Conservation (phyloP, 2,888 invertebrate species). For the Homarus gammarus region DNA sequence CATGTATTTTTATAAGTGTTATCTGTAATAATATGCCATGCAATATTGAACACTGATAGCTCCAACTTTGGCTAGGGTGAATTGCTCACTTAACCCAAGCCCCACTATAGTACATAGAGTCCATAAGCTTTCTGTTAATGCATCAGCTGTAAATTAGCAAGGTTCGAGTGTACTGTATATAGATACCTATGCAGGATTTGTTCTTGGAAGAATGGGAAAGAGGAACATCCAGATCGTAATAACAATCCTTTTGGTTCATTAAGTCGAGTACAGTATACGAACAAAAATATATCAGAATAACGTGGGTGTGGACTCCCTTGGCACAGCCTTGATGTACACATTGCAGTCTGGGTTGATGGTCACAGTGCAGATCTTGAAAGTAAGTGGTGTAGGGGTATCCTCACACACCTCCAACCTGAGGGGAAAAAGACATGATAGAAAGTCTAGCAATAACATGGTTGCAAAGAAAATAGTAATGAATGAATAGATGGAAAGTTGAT, state of each 20-base stretch:
- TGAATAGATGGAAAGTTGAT: not conserved
- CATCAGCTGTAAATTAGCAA: too few relatives aligned
- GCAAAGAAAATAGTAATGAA: not conserved
- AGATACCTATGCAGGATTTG: not conserved
- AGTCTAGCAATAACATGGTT: not conserved
- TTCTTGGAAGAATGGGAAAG: not conserved
- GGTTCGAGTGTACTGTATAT: too few relatives aligned
- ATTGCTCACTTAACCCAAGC: too few relatives aligned
- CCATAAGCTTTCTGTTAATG: too few relatives aligned
- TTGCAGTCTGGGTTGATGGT: conserved; percentile 39
- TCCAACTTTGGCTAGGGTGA: too few relatives aligned
- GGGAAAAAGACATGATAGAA: not conserved
- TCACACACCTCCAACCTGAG: conserved; percentile 43
- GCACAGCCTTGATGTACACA: conserved; percentile 33
- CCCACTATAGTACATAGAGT: too few relatives aligned
- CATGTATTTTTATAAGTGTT: too few relatives aligned
- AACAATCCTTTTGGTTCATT: not conserved
- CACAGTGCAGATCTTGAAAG: conserved; percentile 48
- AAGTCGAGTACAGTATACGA: not conserved
- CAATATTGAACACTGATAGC: too few relatives aligned
- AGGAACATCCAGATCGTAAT: not conserved
- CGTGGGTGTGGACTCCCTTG: not conserved
- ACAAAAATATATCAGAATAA: not conserved
- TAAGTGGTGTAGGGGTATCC: conserved; percentile 32
- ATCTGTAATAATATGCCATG: too few relatives aligned